Base-by-base conservation (phyloP, 1,140 invertebrate species). In the Monomorium pharaonis region DNA sequence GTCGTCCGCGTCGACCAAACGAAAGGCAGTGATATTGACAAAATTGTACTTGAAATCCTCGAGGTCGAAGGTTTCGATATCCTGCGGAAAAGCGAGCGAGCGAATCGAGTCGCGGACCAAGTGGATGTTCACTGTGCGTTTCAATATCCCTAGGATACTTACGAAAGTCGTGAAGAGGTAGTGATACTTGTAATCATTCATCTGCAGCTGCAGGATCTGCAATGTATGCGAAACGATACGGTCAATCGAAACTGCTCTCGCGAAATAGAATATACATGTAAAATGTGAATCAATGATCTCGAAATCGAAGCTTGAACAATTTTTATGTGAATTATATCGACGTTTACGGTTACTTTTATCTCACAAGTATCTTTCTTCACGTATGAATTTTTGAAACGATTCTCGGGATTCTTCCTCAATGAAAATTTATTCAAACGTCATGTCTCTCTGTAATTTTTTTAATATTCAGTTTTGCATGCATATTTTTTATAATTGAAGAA, bases 101-200 rank as follows among this genome's bases (percentile, higher is more conserved):
- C 30, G 27, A 44, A 65, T 88, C 65, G 65, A 56, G 60, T 81
- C 44, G 72, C 75, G 51, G 42, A 83, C 24, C 67, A 54, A 83
- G 67, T 74, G 9, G 51, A n/a, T 58, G 21, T 58, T 60, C 27
- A 70, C 65, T 80, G 30, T 83, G 67, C 78, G 67, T 74, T 83
- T 83, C 78, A 72, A 83, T 72, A 54, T 60, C 7, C 12, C 37
- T 51, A 81, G 74, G 21, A 49, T 94, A 96, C 96, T 97, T 95
- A 97, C 96, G 94, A 97, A 96, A 90, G 96, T 97, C 72, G 96
- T 97, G 87, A 97, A 97, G 70, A 97, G 95, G 93, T 97, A 97
- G 92, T 97, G 96, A 91, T 97, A 97, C 90, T 96, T 96, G 94
- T 97, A 97, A 91, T 97, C 96, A 86, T 96, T 97, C 96, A 97